phyloP scores from a whole-genome alignment of 2,113 vertebrate species.

The Callocephalon fimbriatum region DNA sequence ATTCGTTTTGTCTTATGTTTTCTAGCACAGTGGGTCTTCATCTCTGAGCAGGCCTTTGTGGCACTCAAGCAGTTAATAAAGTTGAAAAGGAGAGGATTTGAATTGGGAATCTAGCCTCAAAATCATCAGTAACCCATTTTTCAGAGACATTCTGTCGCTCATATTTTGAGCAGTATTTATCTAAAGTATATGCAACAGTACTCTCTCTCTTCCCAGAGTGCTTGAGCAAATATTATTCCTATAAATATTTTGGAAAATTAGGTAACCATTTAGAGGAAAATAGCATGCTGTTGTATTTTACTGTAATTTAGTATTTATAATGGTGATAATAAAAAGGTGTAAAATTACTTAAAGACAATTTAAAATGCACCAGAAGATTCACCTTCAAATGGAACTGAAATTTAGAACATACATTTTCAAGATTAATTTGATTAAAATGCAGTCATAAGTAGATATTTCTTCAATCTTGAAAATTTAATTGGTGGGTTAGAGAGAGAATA shows the following conservation, averaged over 20 bases:
- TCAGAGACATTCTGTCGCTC: neutral
- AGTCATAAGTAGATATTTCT: conserved; percentile 12
- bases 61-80: neutral
- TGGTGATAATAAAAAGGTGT: neutral
- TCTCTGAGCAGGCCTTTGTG: neutral
- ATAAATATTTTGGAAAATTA: neutral
- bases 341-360: conserved; percentile 23
- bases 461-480: conserved; percentile 3
- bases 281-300: neutral
- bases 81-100: neutral
- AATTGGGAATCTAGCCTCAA: neutral
- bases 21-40: neutral
- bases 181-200: neutral
- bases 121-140: neutral
- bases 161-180: neutral
- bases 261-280: neutral
- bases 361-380: conserved; percentile 39
- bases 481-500: neutral
- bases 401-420: conserved; percentile 25
- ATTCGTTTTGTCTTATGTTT: neutral
- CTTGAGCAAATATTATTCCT: neutral
- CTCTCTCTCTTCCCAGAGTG: neutral
- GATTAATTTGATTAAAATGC: conserved; percentile 59
- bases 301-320: neutral
- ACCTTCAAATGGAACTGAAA: conserved; percentile 26